Base-by-base conservation (phyloP, 2,888 invertebrate genomes). In the Dynastes tityus region DNA sequence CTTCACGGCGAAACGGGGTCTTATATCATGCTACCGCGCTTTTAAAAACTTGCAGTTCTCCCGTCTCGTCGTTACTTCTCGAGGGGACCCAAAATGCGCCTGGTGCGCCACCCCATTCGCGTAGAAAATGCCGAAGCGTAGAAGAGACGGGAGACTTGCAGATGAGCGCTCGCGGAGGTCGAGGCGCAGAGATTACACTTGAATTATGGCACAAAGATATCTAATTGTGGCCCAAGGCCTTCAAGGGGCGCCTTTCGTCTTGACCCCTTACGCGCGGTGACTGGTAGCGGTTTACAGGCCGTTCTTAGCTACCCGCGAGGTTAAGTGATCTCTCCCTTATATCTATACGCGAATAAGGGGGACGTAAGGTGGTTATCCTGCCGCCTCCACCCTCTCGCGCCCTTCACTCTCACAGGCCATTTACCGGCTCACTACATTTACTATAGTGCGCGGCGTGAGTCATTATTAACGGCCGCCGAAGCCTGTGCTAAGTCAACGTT, bases 151-250 rank as follows among this genome's bases (percentile, higher is more conserved):
- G 83, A 83, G 84, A 83, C 84, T 84, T 86, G 87, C 87, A 87
- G 87, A 87, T 87, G 87, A 87, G 88, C 87, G 87, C 87, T 88
- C 86, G 55, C 55, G 84, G 86, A 88, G 88, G 87, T 87, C 87
- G 87, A 58, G 55, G 9, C 16, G 87, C 88, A 87, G 88, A 91
- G 91, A 90, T 91, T 91, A 91, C 91, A 89, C 90, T 90, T 92
- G 92, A 92, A 92, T 90, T 90, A 90, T 90, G 88, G 89, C 88
- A 87, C 88, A 88, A 89, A 90, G 90, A 90, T 90, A 90, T 89
- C 89, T 90, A 90, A 90, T 90, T 89, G 89, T 89, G 88, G 88
- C 85, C 87, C 84, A 81, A 83, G 86, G 85, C 84, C 84, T 80
- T 82, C 82, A 78, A 83, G 82, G 85, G 86, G 80, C 80, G 86